A percentile compares a stretch with the other conserved stretches of the same genome.
phyloP scores from a whole-genome alignment of 2,113 vertebrate species.

The Uria aalge region DNA sequence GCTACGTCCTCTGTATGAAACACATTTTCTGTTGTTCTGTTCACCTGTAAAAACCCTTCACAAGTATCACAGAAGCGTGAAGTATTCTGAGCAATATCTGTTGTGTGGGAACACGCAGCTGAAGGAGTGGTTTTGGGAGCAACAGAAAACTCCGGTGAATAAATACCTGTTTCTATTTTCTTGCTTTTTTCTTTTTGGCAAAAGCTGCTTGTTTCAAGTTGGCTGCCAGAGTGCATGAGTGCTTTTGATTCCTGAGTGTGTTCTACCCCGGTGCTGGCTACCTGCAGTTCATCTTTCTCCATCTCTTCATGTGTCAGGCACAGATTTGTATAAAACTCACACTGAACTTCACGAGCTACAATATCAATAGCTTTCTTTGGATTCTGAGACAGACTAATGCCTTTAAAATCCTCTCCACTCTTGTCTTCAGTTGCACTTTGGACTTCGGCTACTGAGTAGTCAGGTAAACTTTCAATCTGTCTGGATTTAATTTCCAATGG shows the following conservation, averaged over 20 bases:
- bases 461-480: slow-evolving; percentile 5
- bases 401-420: slow-evolving; percentile 6
- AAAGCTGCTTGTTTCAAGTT: neutral
- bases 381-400: neutral
- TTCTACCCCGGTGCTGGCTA: neutral
- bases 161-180: neutral
- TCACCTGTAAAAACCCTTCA: neutral
- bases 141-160: neutral
- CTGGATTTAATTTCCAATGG: slow-evolving; percentile 61
- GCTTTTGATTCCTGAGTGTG: neutral
- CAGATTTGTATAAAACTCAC: neutral
- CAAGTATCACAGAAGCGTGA: neutral
- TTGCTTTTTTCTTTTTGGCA: neutral
- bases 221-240: neutral
- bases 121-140: neutral
- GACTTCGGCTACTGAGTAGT: neutral
- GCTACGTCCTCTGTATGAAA: neutral
- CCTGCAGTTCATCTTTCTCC: neutral
- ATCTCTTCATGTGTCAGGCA: neutral
- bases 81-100: neutral
- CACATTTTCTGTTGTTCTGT: neutral
- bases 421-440: neutral
- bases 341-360: neutral
- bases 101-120: neutral
- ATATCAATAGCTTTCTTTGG: neutral